Conservation (phyloP, 2,888 invertebrate species). For the Cyrtodaria siliqua region DNA sequence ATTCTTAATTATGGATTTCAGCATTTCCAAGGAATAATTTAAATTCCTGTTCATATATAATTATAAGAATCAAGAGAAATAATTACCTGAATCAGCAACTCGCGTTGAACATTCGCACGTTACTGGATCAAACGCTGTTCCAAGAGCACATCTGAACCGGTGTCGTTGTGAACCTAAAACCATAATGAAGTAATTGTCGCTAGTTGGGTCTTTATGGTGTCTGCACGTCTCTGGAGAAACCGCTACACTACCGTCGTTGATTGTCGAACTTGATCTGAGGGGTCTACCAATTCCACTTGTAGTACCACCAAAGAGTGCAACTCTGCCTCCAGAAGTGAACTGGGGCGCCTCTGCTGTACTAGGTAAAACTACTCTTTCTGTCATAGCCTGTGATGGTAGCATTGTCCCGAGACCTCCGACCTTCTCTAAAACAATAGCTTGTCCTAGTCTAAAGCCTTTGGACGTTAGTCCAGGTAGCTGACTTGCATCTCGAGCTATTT, state of each 20-base stretch:
- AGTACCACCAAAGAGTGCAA: background rate
- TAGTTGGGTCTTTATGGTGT: constrained; percentile 33
- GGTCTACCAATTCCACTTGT: background rate
- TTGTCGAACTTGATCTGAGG: background rate
- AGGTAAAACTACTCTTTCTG: background rate
- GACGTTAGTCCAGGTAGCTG: too few relatives aligned
- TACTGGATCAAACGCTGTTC: constrained; percentile 55
- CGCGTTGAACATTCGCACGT: constrained; percentile 61
- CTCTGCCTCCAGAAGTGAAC: too few relatives aligned
- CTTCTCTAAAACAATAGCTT: too few relatives aligned
- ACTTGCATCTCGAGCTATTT: too few relatives aligned
- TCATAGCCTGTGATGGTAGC: background rate
- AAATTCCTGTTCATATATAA: too few relatives aligned
- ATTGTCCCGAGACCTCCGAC: background rate
- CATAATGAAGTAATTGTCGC: constrained; percentile 42
- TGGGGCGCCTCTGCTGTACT: too few relatives aligned
- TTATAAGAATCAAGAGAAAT: too few relatives aligned
- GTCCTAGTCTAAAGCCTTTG: too few relatives aligned
- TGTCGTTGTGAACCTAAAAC: constrained; percentile 15
- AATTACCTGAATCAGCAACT: constrained; percentile 48
- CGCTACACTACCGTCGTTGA: constrained; percentile 16
- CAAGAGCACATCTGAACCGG: constrained; percentile 56
- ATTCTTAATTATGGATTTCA: too few relatives aligned
- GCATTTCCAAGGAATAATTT: too few relatives aligned
- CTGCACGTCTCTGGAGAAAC: constrained; percentile 20